Evolutionary conservation across 2,888 invertebrate genomes (phyloP), one percentile per base, ranked within the genome.

Genomic region (Onchidella celtica): DNA sequence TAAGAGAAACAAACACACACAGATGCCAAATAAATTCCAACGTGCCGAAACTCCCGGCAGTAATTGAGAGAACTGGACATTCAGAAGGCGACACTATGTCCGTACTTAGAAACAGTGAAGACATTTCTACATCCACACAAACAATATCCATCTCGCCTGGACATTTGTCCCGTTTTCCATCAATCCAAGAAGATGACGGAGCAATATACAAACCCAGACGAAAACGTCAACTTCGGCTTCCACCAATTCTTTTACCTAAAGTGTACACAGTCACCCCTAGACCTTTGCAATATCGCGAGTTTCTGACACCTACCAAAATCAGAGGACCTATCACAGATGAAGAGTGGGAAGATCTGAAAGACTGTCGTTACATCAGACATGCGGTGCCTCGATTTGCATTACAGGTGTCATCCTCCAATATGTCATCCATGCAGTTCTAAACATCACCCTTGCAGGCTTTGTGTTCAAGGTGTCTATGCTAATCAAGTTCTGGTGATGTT

Each of bases 331-430:
- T 87, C 4, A 84, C 85, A 2, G 87, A 87, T 2, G 87, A 86
- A 0, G 88, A 88, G 63, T 89, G 89, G 89, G 87, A 89, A 27
- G 89, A 88, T 21, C 83, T 89, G 14, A 85, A 88, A 55, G 86
- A 89, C 55, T 89, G 89, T 83, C 85, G 89, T 21, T 89, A 89
- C 77, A 81, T 89, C 17, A 79, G 89, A 61, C 88, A 86, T 21
- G 69, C 57, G n/a, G 4, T 61, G 36, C 75, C 81, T 34, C 29
- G 65, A 29, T 63, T 65, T 34, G 9, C 63, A 24, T 4, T 79
- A 11, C 55, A 61, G 14, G n/a, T 72, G n/a, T n/a, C 63, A 9
- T 38, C 79, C 6, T 73, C 79, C 14, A 38, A 61, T 21, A 11
- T 57, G 27, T 40, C 55, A 27, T 72, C 70, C 40, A 1, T 76